These are phyloP conservation scores for Clytia hemisphaerica DNA, from an alignment of 30 jellyfish, hydroid and myxozoan genomes.

Conservation along the genomic window DNA sequence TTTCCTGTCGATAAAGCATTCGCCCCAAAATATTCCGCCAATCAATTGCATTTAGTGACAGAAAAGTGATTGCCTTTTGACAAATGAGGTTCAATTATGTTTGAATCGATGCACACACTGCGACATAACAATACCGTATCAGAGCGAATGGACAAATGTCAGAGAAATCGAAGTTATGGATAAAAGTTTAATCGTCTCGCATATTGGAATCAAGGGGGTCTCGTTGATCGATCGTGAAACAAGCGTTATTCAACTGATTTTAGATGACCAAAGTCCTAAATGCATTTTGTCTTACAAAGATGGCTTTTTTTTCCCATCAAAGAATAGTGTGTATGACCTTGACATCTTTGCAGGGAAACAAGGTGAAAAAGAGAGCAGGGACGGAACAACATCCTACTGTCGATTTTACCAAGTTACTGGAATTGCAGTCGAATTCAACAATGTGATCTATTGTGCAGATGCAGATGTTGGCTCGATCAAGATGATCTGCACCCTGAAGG, in stretches of 20 bases:
- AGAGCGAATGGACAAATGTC: too few species aligned
- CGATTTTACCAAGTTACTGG: conserved; percentile 20
- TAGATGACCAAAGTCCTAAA: too few species aligned
- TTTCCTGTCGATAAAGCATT: neutral
- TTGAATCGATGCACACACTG: conserved; percentile 18
- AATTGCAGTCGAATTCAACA: conserved; percentile 12
- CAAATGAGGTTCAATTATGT: conserved; percentile 25
- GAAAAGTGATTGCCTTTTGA: neutral
- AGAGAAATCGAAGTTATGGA: too few species aligned
- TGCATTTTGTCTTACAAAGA: too few species aligned
- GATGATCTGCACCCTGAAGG: conserved; percentile 19
- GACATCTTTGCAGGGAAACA: too few species aligned
- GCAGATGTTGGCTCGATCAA: conserved; percentile 4
- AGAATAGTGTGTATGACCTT: too few species aligned
- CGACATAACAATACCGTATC: neutral
- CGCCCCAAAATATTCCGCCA: neutral
- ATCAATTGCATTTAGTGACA: too few species aligned
- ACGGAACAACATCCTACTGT: neutral
- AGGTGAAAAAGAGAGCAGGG: neutral
- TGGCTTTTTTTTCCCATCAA: too few species aligned
- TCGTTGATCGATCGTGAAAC: too few species aligned
- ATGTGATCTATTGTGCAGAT: conserved; percentile 5
- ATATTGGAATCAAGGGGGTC: too few species aligned
- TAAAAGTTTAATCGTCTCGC: too few species aligned
- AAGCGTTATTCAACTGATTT: too few species aligned